Conservation (phyloP, 2,113 vertebrate genomes). For the Boleophthalmus pectinirostris region DNA sequence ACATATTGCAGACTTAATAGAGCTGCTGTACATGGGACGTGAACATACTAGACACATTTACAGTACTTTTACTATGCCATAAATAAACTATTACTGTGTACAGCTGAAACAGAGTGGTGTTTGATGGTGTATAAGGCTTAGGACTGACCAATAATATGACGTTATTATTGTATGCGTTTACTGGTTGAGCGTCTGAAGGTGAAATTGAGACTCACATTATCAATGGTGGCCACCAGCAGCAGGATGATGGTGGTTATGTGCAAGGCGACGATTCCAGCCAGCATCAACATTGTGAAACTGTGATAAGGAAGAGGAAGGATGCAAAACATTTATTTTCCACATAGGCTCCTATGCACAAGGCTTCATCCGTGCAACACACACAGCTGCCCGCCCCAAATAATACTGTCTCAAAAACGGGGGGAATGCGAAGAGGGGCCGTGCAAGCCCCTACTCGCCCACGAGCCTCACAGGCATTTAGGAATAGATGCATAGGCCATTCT, state of each 20-base stretch:
- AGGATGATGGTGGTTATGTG: constrained; percentile 77
- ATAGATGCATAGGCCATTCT: constrained; percentile 18
- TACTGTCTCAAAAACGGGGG: constrained; percentile 1
- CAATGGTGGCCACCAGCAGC: constrained; percentile 78
- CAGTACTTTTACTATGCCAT: not conserved
- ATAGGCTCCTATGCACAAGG: not conserved
- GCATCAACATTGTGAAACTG: constrained; percentile 74
- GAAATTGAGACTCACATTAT: constrained; percentile 72
- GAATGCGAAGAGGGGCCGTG: not conserved
- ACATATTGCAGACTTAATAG: not conserved
- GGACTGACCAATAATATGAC: not conserved
- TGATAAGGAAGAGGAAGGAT: constrained; percentile 40
- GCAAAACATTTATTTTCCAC: constrained; percentile 30
- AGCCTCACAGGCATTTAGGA: constrained; percentile 12
- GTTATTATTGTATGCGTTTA: not conserved
- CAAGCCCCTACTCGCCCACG: constrained; percentile 51
- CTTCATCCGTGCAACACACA: not conserved
- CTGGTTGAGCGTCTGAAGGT: too few species aligned
- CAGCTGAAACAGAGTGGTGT: not conserved
- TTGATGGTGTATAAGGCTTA: not conserved
- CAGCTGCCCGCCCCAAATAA: constrained; percentile 33
- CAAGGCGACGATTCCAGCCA: constrained; percentile 76
- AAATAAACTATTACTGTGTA: not conserved
- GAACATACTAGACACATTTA: not conserved
- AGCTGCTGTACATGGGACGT: not conserved